Percentiles rank a stretch among this genome's conserved stretches.
Evolutionary conservation across 2,888 invertebrate genomes (phyloP).

Genomic region (Trachelus stipa): DNA sequence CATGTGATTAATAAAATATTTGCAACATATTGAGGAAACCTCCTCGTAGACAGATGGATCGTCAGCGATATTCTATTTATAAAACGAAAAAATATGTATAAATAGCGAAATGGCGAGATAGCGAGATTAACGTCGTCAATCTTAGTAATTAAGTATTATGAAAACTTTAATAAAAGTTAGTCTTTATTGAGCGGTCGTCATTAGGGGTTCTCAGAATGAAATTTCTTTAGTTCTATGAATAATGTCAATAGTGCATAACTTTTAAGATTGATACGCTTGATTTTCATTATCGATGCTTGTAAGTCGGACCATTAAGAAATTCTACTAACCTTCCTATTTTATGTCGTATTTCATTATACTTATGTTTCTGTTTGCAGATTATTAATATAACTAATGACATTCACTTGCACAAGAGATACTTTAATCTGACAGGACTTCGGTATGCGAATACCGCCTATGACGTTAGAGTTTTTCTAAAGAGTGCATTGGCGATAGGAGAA

Average conservation of each 20-base stretch:
- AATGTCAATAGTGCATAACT: no score
- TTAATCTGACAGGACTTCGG: constrained; percentile 70
- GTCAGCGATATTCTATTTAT: no score
- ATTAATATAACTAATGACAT: constrained; percentile 63
- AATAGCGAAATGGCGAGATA: no score
- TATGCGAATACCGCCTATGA: constrained; percentile 80
- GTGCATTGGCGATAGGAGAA: constrained; percentile 69
- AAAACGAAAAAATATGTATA: no score
- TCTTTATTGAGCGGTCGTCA: no score
- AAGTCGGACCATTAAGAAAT: neutral
- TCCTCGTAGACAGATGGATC: no score
- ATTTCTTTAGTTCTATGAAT: no score
- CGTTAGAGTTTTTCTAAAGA: constrained; percentile 77
- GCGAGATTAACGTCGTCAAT: no score
- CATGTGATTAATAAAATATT: no score
- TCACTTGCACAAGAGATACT: constrained; percentile 60
- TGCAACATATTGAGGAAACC: no score
- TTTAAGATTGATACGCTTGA: constrained; percentile 14
- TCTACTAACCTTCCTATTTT: constrained; percentile 1
- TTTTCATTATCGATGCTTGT: neutral
- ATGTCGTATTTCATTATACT: no score
- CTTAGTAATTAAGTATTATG: constrained; percentile 1
- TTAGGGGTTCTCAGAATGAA: no score
- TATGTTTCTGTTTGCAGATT: constrained; percentile 33
- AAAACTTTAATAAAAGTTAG: constrained; percentile 25